Conservation (phyloP, 2,888 invertebrate species). For the Ctena decussata region DNA sequence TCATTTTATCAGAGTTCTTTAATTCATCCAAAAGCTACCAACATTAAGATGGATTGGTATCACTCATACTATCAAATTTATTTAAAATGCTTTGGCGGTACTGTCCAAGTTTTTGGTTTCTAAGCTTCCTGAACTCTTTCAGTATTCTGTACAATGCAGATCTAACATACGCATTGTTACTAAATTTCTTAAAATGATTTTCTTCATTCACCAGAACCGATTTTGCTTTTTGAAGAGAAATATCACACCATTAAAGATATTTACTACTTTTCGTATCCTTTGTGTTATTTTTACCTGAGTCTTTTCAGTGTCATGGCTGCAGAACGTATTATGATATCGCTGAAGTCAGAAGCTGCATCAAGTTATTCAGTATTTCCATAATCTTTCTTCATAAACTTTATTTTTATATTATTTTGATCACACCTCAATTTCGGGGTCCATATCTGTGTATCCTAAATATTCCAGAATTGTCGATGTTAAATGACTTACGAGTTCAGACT, state of each 20-base stretch:
- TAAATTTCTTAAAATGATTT: not conserved
- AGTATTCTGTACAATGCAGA: not conserved
- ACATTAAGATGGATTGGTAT: not conserved
- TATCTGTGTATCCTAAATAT: too few relatives aligned
- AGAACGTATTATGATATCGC: not conserved
- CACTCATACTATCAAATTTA: not conserved
- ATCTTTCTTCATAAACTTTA: not conserved
- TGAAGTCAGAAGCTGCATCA: not conserved
- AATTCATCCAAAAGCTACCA: not conserved
- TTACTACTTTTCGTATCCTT: not conserved
- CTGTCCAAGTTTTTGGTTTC: not conserved
- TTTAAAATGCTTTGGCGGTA: not conserved
- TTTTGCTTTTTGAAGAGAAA: not conserved
- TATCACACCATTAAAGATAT: not conserved
- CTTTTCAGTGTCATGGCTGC: not conserved
- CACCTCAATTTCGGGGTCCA: too few relatives aligned
- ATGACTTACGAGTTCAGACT: too few relatives aligned
- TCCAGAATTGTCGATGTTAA: too few relatives aligned
- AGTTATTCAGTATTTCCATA: not conserved
- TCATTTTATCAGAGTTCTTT: not conserved
- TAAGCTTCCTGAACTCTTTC: not conserved
- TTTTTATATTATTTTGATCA: not conserved
- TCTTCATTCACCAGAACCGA: not conserved
- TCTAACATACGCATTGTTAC: not conserved
- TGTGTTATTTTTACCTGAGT: not conserved